Percentiles rank a stretch among this genome's conserved stretches.
phyloP scores from a whole-genome alignment of 2,888 invertebrate genomes.

The Melieria crassipennis region DNA sequence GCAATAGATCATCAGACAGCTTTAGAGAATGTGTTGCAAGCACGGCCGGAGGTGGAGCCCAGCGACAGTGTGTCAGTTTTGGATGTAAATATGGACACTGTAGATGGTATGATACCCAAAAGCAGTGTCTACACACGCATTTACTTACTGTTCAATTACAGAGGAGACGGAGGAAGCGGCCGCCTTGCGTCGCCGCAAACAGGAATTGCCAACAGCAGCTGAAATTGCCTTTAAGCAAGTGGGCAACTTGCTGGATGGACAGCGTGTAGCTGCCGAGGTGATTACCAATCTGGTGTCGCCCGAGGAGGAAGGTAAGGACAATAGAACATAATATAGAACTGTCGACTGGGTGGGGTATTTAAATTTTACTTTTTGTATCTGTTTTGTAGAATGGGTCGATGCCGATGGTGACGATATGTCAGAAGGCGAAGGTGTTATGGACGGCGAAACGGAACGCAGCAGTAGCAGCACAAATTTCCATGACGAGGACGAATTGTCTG shows the following conservation, averaged over 20 bases:
- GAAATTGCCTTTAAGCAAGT: constrained; percentile 68
- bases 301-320: constrained; percentile 69
- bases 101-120: constrained; percentile 43
- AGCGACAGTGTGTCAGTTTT: constrained; percentile 42
- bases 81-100: constrained; percentile 50
- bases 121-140: constrained; percentile 9
- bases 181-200: constrained; percentile 49
- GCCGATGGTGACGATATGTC: constrained; percentile 67
- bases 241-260: constrained; percentile 72
- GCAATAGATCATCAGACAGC: constrained; percentile 69
- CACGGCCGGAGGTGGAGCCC: constrained; percentile 34
- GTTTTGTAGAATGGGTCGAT: constrained; percentile 42
- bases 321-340: neutral
- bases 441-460: constrained; percentile 55
- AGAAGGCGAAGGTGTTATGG: constrained; percentile 65
- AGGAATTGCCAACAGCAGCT: constrained; percentile 61
- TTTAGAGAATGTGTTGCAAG: constrained; percentile 31
- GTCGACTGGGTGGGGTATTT: neutral
- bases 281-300: constrained; percentile 76
- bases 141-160: constrained; percentile 22
- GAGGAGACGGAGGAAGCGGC: constrained; percentile 56
- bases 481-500: constrained; percentile 68
- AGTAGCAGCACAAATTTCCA: constrained; percentile 48
- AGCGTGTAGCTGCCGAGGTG: constrained; percentile 76
- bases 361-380: neutral